Conservation (phyloP, 1,140 invertebrate species). For the Drosophila pachea region DNA sequence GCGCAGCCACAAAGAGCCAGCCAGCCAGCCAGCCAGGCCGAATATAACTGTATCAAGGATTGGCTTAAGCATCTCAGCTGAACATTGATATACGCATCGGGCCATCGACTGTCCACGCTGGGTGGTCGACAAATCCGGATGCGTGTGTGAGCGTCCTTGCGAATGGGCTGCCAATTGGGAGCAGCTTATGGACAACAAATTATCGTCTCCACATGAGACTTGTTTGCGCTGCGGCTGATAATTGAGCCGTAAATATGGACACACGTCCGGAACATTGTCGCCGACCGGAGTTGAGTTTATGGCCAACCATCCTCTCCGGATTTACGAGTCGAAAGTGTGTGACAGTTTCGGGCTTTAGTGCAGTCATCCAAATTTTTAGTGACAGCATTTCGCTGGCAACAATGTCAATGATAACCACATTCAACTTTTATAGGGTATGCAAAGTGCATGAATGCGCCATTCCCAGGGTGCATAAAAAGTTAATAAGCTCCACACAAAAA, state of each 20-base stretch:
- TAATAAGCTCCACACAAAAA: constrained; percentile 56
- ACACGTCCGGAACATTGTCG: constrained; percentile 64
- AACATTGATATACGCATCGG: constrained; percentile 3
- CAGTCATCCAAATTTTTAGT: constrained; percentile 22
- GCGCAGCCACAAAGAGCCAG: constrained; percentile 24
- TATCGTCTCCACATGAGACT: constrained; percentile 52
- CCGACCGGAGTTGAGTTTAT: constrained; percentile 46
- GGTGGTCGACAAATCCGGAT: constrained; percentile 39
- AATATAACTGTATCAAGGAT: constrained; percentile 1
- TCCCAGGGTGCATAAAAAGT: constrained; percentile 63
- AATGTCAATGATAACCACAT: constrained; percentile 62
- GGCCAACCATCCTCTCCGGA: constrained; percentile 7
- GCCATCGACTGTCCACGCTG: constrained; percentile 44
- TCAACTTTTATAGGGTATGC: constrained; percentile 47
- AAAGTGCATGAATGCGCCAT: constrained; percentile 33
- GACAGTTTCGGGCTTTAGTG: not conserved
- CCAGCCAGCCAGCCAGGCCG: not conserved
- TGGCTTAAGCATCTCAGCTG: constrained; percentile 12
- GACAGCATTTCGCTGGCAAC: constrained; percentile 30
- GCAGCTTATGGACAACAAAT: constrained; percentile 64
- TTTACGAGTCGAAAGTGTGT: constrained; percentile 32
- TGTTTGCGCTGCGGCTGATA: constrained; percentile 56
- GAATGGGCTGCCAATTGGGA: constrained; percentile 35
- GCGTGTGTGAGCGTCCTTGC: constrained; percentile 36
- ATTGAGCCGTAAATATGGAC: constrained; percentile 73